These are phyloP conservation scores for Brachionus angularis DNA, from an alignment of 1,140 invertebrate genomes.

Conservation along the genomic window DNA sequence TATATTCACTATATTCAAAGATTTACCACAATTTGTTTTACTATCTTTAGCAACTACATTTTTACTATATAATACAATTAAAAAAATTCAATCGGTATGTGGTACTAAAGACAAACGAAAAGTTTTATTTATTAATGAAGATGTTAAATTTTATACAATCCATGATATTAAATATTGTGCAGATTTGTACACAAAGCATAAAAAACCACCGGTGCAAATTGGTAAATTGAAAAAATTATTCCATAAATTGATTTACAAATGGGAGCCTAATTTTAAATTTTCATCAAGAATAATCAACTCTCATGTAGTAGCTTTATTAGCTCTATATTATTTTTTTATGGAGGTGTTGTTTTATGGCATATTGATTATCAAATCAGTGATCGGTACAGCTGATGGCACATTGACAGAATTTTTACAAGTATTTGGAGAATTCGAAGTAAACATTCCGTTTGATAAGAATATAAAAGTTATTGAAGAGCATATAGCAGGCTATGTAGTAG, in stretches of 20 bases:
- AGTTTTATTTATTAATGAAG: not conserved
- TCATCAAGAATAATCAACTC: not conserved
- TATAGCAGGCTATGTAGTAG: not conserved
- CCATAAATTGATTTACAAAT: not conserved
- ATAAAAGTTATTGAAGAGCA: not conserved
- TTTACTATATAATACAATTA: not conserved
- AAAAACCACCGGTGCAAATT: no score
- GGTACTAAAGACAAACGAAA: not conserved
- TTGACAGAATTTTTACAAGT: not conserved
- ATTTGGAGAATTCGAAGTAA: not conserved
- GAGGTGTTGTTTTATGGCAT: not conserved
- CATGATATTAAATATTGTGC: not conserved
- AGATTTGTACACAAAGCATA: not conserved
- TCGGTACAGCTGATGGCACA: not conserved
- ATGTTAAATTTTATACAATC: not conserved
- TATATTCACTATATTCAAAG: not conserved
- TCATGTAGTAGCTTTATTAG: not conserved
- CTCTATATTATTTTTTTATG: not conserved
- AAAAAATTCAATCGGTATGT: not conserved
- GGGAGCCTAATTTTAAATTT: not conserved
- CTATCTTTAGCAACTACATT: not conserved
- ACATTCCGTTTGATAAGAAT: not conserved
- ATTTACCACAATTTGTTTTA: not conserved
- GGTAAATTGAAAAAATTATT: not conserved
- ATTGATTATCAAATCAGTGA: not conserved